phyloP scores from a whole-genome alignment of 1,140 invertebrate genomes.

The Trachelipus rathkii region DNA sequence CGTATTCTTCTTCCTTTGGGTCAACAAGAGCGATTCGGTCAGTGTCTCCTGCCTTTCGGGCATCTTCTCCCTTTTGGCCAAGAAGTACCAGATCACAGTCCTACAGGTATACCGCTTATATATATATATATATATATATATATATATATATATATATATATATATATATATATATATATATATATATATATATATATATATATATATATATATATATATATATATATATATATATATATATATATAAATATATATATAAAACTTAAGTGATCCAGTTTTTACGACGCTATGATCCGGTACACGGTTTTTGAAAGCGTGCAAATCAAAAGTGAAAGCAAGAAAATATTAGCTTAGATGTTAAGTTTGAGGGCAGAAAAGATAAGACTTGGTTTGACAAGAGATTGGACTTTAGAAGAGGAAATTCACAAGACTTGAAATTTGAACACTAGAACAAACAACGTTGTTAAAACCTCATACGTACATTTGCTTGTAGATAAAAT shows the following conservation, averaged over 20 bases:
- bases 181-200: slow-evolving; percentile 8
- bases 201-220: slow-evolving; percentile 8
- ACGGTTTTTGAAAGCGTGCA: no score
- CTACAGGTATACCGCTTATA: neutral
- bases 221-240: slow-evolving; percentile 11
- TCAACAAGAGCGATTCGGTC: neutral
- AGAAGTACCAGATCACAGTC: neutral
- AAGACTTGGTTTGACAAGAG: no score
- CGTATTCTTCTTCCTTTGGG: neutral
- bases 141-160: slow-evolving; percentile 11
- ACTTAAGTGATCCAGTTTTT: no score
- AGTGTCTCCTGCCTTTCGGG: neutral
- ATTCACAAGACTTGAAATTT: no score
- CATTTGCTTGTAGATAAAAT: no score
- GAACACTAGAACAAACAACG: no score
- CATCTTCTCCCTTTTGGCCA: neutral
- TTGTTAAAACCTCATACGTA: no score
- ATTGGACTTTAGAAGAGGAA: no score
- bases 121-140: slow-evolving; percentile 13
- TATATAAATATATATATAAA: neutral
- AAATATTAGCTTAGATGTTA: no score
- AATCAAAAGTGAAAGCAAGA: no score
- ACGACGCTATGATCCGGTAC: no score
- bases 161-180: slow-evolving; percentile 10
- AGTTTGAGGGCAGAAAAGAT: no score